Conservation (phyloP, 2,888 invertebrate genomes). For the Rotaria sp. region DNA sequence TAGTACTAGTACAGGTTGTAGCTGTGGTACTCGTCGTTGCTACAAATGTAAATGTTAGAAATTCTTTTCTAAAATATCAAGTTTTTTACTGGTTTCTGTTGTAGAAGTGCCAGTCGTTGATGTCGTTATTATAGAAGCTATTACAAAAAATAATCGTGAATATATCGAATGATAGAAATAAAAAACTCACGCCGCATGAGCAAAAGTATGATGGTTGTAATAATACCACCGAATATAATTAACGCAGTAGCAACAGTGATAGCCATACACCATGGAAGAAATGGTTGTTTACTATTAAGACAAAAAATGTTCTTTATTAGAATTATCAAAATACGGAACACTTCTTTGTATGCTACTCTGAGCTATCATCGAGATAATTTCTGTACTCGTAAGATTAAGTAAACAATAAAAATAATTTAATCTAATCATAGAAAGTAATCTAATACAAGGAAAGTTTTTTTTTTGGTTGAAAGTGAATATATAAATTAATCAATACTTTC, state of each 20-base stretch:
- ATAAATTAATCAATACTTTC: no score
- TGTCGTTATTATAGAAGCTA: neutral
- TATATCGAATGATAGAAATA: neutral
- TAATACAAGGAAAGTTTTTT: no score
- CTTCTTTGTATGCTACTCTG: no score
- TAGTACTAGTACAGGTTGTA: neutral
- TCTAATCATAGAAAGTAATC: no score
- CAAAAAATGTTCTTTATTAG: no score
- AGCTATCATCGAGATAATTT: no score
- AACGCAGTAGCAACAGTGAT: neutral
- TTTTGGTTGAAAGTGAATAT: no score
- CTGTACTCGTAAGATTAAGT: no score
- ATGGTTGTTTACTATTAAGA: neutral
- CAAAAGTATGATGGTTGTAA: neutral
- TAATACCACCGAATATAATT: neutral
- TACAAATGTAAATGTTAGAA: neutral
- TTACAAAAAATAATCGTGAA: neutral
- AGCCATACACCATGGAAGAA: neutral
- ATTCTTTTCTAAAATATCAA: neutral
- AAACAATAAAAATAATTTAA: no score
- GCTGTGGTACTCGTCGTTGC: neutral
- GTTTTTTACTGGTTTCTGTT: neutral
- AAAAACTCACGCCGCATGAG: neutral
- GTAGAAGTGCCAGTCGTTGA: neutral
- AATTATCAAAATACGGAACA: no score